Percentiles rank a stretch among this genome's conserved stretches.
These are phyloP conservation scores for Eupeodes corollae DNA, from an alignment of 1,140 invertebrate genomes.

Conservation along the genomic window DNA sequence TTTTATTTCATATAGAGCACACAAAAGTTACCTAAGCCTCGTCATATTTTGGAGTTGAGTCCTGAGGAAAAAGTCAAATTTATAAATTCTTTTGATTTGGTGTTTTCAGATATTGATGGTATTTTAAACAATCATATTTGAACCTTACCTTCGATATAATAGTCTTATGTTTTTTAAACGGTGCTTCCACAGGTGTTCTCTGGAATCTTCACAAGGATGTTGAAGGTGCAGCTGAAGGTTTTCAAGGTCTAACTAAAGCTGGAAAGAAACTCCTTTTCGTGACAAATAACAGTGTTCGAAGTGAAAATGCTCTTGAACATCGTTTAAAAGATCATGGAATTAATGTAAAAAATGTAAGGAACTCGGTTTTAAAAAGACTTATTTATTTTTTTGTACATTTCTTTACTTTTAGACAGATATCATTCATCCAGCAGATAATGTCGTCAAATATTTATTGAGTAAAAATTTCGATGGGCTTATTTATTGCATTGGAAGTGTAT, in stretches of 20 bases:
- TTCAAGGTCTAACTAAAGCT: conserved; percentile 41
- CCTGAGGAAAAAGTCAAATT: conserved; percentile 26
- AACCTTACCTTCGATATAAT: not conserved
- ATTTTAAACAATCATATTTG: not conserved
- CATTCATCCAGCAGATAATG: conserved; percentile 33
- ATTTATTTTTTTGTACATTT: not conserved
- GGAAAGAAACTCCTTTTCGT: conserved; percentile 60
- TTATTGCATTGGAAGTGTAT: conserved; percentile 33
- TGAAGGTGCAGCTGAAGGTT: conserved; percentile 40
- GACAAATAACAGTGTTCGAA: conserved; percentile 55
- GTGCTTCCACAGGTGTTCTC: conserved; percentile 45
- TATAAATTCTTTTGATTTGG: conserved; percentile 36
- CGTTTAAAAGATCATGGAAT: conserved; percentile 29
- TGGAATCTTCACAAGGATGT: conserved; percentile 41
- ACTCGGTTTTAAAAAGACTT: not conserved
- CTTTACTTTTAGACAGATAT: conserved; percentile 30
- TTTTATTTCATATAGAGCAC: too few relatives aligned
- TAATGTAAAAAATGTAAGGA: conserved; percentile 37
- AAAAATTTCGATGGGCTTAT: conserved; percentile 38
- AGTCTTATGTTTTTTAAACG: not conserved
- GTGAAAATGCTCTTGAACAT: conserved; percentile 26
- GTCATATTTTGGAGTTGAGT: conserved; percentile 15
- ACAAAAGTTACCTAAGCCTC: conserved; percentile 1
- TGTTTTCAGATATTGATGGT: conserved; percentile 39
- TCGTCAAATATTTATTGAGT: conserved; percentile 37